Evolutionary conservation across 2,797 vertebrate genomes (phyloP).

Genomic region (Myoxocephalus aenaeus): DNA sequence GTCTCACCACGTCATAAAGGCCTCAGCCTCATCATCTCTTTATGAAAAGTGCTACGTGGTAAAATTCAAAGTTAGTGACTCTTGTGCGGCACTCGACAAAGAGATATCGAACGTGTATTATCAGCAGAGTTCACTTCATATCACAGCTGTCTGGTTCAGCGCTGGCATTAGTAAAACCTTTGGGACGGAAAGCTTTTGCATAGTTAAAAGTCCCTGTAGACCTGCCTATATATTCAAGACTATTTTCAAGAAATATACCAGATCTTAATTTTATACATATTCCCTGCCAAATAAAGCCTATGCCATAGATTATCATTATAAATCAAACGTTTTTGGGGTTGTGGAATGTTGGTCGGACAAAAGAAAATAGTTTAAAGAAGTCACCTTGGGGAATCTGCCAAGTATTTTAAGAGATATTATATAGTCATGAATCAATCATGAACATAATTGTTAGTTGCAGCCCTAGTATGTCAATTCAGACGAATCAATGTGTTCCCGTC

Average conservation of each 20-base stretch:
- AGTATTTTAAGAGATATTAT: neutral
- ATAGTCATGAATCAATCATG: neutral
- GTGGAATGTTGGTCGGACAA: neutral
- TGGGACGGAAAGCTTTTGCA: constrained; percentile 6
- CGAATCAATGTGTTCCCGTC: constrained; percentile 8
- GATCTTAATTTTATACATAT: neutral
- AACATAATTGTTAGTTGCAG: neutral
- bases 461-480: neutral
- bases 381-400: neutral
- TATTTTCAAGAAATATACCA: neutral
- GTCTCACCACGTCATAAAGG: neutral
- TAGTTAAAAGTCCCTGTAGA: neutral
- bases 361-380: neutral
- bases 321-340: neutral
- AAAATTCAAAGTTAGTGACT: constrained; percentile 26
- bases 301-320: neutral
- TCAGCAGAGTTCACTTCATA: neutral
- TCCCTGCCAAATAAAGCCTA: neutral
- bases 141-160: neutral
- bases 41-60: constrained; percentile 37
- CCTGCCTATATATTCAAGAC: neutral
- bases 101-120: neutral
- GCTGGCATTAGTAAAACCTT: neutral
- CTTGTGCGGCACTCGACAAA: neutral
- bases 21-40: constrained; percentile 30